Conservation (phyloP, 2,797 vertebrate genomes). For the Hyperoplus immaculatus region DNA sequence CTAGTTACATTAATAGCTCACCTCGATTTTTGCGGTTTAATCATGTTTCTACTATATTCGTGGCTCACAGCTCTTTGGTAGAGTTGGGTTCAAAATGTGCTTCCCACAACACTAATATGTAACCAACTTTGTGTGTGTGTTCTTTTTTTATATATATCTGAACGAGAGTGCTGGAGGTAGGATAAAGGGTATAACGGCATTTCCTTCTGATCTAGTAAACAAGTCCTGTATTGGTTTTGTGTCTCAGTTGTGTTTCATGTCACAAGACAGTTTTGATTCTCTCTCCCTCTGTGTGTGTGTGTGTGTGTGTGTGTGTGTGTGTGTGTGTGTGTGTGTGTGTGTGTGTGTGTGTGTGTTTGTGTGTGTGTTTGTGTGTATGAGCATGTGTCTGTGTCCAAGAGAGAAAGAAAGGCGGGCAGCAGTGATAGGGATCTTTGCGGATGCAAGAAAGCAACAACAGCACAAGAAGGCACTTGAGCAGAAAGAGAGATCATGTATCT, state of each 20-base stretch:
- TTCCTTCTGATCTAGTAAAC: conserved; percentile 74
- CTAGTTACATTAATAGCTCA: conserved; percentile 30
- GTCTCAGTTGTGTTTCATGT: conserved; percentile 70
- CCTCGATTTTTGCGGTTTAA: conserved; percentile 48
- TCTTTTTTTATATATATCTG: conserved; percentile 31
- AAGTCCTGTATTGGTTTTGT: conserved; percentile 67
- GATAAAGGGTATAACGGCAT: conserved; percentile 49
- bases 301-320: conserved; percentile 26
- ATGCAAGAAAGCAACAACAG: conserved; percentile 78
- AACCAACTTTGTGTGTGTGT: conserved; percentile 22
- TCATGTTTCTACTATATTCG: conserved; percentile 34
- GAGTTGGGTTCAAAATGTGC: conserved; percentile 35
- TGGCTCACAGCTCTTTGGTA: conserved; percentile 39
- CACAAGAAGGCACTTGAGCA: conserved; percentile 63
- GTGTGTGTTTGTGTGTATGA: conserved; percentile 22
- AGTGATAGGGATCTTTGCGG: conserved; percentile 79
- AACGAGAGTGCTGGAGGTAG: conserved; percentile 43
- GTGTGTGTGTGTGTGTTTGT: too few relatives aligned
- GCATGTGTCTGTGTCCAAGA: conserved; percentile 23
- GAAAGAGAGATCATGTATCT: conserved; percentile 62
- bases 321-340: conserved; percentile 32
- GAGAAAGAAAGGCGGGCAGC: conserved; percentile 46
- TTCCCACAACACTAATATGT: conserved; percentile 42
- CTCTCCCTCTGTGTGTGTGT: not conserved
- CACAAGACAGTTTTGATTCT: conserved; percentile 62